These are phyloP conservation scores for Tinea pellionella DNA, from an alignment of 2,888 invertebrate species.

Conservation along the genomic window DNA sequence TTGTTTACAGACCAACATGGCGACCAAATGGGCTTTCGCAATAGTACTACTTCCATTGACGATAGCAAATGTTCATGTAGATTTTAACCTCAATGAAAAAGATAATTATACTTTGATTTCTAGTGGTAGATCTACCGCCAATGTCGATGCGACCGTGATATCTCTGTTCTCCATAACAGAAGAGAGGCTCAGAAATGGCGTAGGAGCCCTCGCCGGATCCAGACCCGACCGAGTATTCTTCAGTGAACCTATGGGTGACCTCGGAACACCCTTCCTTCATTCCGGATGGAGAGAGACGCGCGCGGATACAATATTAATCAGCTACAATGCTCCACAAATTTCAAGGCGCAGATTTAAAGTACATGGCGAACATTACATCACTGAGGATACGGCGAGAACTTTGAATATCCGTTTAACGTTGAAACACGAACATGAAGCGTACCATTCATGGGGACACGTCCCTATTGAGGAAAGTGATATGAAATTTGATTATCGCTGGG, in stretches of 20 bases:
- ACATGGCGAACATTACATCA: neutral
- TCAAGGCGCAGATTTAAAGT: neutral
- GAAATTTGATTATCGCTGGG: neutral
- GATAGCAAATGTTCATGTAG: neutral
- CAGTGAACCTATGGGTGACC: neutral
- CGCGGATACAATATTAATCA: neutral
- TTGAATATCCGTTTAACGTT: neutral
- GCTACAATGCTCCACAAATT: neutral
- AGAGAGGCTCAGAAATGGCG: neutral
- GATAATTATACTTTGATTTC: neutral
- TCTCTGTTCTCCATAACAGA: neutral
- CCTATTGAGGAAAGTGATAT: neutral
- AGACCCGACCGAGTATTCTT: neutral
- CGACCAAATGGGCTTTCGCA: too few relatives aligned
- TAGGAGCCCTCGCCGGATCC: neutral
- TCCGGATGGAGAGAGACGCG: neutral
- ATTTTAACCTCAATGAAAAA: neutral
- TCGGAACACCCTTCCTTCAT: neutral
- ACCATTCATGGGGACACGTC: neutral
- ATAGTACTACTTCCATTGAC: neutral
- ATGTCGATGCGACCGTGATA: neutral
- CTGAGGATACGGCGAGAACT: neutral
- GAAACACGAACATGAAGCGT: neutral
- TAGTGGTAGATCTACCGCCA: neutral
- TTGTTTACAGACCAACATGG: too few relatives aligned